phyloP scores from a whole-genome alignment of 2,888 invertebrate species.

The Chrysodeixis includens region DNA sequence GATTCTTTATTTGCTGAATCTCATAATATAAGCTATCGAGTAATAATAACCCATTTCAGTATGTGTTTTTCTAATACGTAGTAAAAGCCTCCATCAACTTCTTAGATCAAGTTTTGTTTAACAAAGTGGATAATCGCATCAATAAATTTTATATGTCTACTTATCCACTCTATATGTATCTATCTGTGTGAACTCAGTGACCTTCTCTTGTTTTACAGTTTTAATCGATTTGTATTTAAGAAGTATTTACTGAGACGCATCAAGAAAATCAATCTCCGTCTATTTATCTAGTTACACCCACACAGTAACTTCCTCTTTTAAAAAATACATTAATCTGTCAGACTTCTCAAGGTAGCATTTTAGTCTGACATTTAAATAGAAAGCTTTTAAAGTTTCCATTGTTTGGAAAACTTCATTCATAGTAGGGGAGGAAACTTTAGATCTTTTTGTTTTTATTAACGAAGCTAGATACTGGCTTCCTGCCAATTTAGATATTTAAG shows the following conservation, averaged over 20 bases:
- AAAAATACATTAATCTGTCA: slow-evolving; percentile 21
- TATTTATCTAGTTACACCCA: slow-evolving; percentile 13
- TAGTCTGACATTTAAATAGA: slow-evolving; percentile 21
- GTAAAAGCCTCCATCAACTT: too few relatives aligned
- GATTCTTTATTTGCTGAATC: background rate
- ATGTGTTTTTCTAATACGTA: too few relatives aligned
- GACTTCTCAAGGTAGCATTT: slow-evolving; percentile 21
- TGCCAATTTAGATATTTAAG: background rate
- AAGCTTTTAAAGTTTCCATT: slow-evolving; percentile 24
- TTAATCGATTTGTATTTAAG: background rate
- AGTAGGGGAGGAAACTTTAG: background rate
- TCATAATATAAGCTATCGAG: too few relatives aligned
- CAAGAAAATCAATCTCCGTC: slow-evolving; percentile 4
- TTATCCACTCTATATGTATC: background rate
- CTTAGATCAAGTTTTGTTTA: too few relatives aligned
- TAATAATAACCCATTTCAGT: too few relatives aligned
- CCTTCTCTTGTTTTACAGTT: background rate
- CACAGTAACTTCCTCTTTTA: slow-evolving; percentile 26
- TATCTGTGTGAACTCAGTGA: background rate
- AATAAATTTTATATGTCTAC: too few relatives aligned
- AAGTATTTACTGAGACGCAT: slow-evolving; percentile 1
- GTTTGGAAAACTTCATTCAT: slow-evolving; percentile 15
- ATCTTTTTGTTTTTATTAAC: background rate
- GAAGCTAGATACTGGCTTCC: background rate
- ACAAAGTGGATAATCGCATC: too few relatives aligned